phyloP scores from a whole-genome alignment of 2,113 vertebrate species.

The Pandion haliaetus region DNA sequence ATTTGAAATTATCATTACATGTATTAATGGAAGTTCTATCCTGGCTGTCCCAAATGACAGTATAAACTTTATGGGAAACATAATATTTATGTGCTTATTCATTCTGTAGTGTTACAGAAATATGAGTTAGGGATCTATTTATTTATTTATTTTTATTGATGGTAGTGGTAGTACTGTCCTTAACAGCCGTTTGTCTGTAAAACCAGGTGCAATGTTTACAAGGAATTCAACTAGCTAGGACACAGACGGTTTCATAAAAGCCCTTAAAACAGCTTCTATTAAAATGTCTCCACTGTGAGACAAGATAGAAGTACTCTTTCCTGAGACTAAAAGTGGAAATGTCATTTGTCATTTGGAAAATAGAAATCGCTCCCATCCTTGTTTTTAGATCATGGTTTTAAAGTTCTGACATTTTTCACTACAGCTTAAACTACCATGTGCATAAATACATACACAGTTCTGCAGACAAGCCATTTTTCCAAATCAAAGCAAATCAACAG shows the following conservation, averaged over 20 bases:
- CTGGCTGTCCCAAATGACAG: background rate
- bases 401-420: conserved; percentile 21
- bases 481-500: conserved; percentile 59
- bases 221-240: background rate
- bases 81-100: background rate
- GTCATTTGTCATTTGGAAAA: background rate
- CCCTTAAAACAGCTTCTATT: background rate
- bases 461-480: conserved; percentile 26
- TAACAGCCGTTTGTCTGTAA: background rate
- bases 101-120: background rate
- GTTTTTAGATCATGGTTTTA: conserved; percentile 18
- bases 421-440: background rate
- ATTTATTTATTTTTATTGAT: background rate
- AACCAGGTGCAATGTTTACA: background rate
- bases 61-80: background rate
- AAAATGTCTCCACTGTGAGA: background rate
- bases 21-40: background rate
- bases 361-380: background rate
- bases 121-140: background rate
- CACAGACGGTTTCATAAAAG: background rate
- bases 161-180: background rate
- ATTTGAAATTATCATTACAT: background rate
- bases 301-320: background rate
- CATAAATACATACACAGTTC: conserved; percentile 27
- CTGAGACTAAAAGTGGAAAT: background rate